Evolutionary conservation across 1,140 invertebrate species (phyloP), one percentile per base, ranked within the genome.

Genomic region (Eupeodes corollae): DNA sequence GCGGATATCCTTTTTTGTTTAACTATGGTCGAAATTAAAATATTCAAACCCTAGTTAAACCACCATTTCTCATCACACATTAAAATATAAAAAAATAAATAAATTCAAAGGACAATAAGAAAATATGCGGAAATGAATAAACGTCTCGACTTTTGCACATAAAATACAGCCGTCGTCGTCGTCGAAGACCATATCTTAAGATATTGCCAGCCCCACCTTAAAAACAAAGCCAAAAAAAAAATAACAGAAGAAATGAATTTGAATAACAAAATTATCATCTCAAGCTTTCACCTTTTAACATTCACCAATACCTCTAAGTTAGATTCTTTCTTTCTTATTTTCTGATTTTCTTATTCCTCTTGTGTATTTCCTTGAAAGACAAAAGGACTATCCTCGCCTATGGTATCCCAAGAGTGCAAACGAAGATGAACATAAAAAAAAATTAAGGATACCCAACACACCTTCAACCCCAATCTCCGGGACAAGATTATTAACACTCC

Each of bases 261-360:
- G 61, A 63, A 63, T 64, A 63, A 61, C 57, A 59, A 63, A 63
- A 63, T 63, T 63, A 64, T 63, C 61, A 61, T 61, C 49, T 49
- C 47, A 48, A 49, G 44, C 48, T 49, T 49, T 49, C 42, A 49
- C 48, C 48, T 49, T 45, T 21, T 6, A 13, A n/a, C n/a, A n/a
- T n/a, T n/a, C n/a, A n/a, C n/a, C n/a, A n/a, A n/a, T n/a, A n/a
- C n/a, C 21, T 5, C 3, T 26, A 26, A 26, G 21, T 26, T 26
- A 8, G 21, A 26, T 26, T 26, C 21, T 26, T 26, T 26, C 8
- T 26, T 8, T 26, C 8, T 5, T 26, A 26, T n/a, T n/a, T n/a
- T n/a, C n/a, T n/a, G n/a, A n/a, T n/a, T n/a, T n/a, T n/a, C 21
- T 26, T 41, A 15, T n/a, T 11, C 35, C 15, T 37, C 35, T 6